Conservation (phyloP, 2,113 vertebrate genomes). For the Ivindomyrus marchei region DNA sequence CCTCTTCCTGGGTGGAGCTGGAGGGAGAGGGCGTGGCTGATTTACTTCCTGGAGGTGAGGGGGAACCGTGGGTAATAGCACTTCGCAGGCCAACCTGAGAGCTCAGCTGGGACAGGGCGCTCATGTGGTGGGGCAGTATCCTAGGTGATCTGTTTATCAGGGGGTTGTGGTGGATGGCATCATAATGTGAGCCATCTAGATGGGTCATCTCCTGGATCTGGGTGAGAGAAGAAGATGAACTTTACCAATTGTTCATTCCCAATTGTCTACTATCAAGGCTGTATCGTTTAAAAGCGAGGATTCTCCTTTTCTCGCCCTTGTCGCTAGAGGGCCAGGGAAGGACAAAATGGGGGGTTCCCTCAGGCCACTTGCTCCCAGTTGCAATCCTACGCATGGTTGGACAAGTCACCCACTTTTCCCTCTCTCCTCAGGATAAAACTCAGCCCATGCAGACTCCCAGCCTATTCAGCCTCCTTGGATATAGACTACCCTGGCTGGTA, state of each 20-base stretch:
- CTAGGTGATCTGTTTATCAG: slow-evolving; percentile 79
- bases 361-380: slow-evolving; percentile 17
- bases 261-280: not conserved
- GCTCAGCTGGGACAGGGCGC: slow-evolving; percentile 86
- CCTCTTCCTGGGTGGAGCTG: slow-evolving; percentile 97
- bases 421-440: not conserved
- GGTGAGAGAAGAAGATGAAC: slow-evolving; percentile 67
- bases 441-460: not conserved
- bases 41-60: slow-evolving; percentile 93
- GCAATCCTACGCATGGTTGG: not conserved
- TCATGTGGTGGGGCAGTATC: slow-evolving; percentile 85
- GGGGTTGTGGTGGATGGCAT: slow-evolving; percentile 74
- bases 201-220: slow-evolving; percentile 98
- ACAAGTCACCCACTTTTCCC: slow-evolving; percentile 4
- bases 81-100: slow-evolving; percentile 85
- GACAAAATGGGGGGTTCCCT: not conserved
- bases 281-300: not conserved
- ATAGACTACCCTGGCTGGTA: not conserved
- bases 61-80: slow-evolving; percentile 79
- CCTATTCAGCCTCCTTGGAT: not conserved
- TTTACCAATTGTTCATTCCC: slow-evolving; percentile 52
- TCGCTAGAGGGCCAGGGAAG: not conserved
- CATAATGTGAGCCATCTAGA: slow-evolving; percentile 79
- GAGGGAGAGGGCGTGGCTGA: slow-evolving; percentile 97
- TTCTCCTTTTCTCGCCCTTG: not conserved